A percentile compares a stretch with the other conserved stretches of the same genome.
These are phyloP conservation scores for Pontoporia blainvillei DNA, from an alignment of 2,113 vertebrate species.

Conservation along the genomic window DNA sequence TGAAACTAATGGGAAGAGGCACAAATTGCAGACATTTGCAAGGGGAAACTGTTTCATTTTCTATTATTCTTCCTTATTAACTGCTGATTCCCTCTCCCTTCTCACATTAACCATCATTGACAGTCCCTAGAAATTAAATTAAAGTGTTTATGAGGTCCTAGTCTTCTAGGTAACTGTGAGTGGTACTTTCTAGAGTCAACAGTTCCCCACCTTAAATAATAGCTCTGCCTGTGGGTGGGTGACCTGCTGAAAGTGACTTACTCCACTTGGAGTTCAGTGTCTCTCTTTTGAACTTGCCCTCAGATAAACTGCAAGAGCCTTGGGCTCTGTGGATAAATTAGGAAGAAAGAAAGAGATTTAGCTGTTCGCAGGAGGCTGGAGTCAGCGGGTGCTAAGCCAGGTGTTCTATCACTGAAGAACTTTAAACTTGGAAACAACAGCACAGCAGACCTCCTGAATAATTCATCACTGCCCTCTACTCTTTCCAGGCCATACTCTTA, in stretches of 20 bases:
- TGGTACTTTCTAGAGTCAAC: slow-evolving; percentile 38
- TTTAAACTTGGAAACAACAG: slow-evolving; percentile 70
- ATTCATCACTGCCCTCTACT: slow-evolving; percentile 79
- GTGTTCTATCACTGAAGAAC: slow-evolving; percentile 72
- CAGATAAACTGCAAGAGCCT: slow-evolving; percentile 42
- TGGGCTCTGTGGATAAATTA: slow-evolving; percentile 63
- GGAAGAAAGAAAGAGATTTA: slow-evolving; percentile 62
- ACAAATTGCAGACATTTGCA: slow-evolving; percentile 44
- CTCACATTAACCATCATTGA: slow-evolving; percentile 68
- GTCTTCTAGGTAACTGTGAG: neutral
- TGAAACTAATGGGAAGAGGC: slow-evolving; percentile 41
- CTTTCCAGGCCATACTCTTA: slow-evolving; percentile 76
- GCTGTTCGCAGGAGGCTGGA: slow-evolving; percentile 66
- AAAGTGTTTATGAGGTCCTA: slow-evolving; percentile 54
- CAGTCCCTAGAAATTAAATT: slow-evolving; percentile 48
- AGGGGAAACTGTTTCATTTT: slow-evolving; percentile 44
- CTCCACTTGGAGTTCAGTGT: slow-evolving; percentile 28
- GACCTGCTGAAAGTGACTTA: slow-evolving; percentile 34
- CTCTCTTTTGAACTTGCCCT: slow-evolving; percentile 29
- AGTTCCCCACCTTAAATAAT: slow-evolving; percentile 11
- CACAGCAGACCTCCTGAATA: slow-evolving; percentile 77
- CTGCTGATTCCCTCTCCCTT: slow-evolving; percentile 35
- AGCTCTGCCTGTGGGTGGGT: slow-evolving; percentile 6
- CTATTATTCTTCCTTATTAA: slow-evolving; percentile 55
- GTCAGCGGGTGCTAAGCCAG: slow-evolving; percentile 69